Percentiles rank a stretch among this genome's conserved stretches.
Conservation (phyloP, 2,797 vertebrate species). For the Helarctos malayanus region DNA sequence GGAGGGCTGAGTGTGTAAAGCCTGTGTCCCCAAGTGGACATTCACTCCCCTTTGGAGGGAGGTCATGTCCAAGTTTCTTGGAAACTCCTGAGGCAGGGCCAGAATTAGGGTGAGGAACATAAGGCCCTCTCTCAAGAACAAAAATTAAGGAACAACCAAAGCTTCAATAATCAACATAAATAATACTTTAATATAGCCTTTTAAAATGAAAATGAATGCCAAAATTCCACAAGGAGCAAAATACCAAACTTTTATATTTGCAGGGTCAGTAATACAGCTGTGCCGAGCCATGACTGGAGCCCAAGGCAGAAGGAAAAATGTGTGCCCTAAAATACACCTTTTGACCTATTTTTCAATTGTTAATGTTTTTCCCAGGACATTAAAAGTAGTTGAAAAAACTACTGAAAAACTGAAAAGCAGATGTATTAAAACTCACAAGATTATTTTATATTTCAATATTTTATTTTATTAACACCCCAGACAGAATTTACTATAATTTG, state of each 20-base stretch:
- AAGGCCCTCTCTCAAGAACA: background rate
- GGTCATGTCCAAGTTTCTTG: background rate
- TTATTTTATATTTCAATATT: background rate
- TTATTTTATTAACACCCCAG: background rate
- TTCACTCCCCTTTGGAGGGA: background rate
- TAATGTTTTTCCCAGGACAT: background rate
- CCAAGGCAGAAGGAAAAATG: background rate
- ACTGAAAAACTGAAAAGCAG: background rate
- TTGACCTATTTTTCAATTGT: background rate
- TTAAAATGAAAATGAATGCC: background rate
- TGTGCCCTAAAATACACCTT: fast-evolving
- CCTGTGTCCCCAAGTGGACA: background rate
- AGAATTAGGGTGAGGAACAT: background rate
- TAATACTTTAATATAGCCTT: background rate
- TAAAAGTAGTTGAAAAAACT: background rate
- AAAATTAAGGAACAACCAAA: background rate
- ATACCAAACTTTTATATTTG: background rate
- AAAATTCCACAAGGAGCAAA: background rate
- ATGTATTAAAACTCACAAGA: background rate
- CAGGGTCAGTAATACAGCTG: background rate
- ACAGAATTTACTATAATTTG: background rate
- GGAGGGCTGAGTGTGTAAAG: fast-evolving
- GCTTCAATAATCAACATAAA: background rate
- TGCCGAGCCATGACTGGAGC: fast-evolving
- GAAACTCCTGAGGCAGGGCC: background rate